These are phyloP conservation scores for Tokudaia muenninki DNA, from an alignment of 2,797 vertebrate genomes.

Conservation along the genomic window DNA sequence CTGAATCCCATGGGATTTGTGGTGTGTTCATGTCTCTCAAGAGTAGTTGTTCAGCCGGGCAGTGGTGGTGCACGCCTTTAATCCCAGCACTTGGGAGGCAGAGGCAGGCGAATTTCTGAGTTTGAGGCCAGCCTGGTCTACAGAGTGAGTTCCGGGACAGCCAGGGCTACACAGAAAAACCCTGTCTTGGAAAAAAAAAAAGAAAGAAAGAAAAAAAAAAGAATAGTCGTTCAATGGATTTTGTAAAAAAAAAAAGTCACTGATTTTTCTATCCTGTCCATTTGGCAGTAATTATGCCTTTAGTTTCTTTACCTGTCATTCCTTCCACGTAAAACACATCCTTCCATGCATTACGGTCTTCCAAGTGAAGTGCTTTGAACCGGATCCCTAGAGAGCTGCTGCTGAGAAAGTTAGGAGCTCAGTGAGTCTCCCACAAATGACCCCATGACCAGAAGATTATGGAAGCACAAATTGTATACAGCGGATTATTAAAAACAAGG, in stretches of 20 bases:
- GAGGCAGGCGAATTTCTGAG: too few relatives aligned
- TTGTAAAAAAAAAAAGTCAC: not conserved
- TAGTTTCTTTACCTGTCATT: not conserved
- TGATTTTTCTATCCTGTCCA: not conserved
- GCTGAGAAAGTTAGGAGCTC: not conserved
- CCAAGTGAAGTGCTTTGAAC: rapidly evolving
- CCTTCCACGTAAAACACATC: rapidly evolving
- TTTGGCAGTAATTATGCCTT: not conserved
- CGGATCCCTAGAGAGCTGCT: not conserved
- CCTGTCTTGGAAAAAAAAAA: too few relatives aligned
- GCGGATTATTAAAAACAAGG: not conserved
- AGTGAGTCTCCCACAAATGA: too few relatives aligned
- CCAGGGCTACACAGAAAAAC: too few relatives aligned
- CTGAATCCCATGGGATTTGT: not conserved
- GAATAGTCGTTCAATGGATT: rapidly evolving
- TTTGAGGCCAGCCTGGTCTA: too few relatives aligned
- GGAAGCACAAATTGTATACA: not conserved
- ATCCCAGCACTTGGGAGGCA: too few relatives aligned
- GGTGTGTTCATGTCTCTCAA: not conserved
- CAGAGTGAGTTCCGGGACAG: too few relatives aligned
- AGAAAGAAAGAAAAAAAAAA: too few relatives aligned
- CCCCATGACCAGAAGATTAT: not conserved
- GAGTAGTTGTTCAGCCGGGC: too few relatives aligned
- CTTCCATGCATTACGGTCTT: not conserved
- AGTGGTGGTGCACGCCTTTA: too few relatives aligned